Evolutionary conservation across 2,113 vertebrate genomes (phyloP).

Genomic region (Aptenodytes forsteri): DNA sequence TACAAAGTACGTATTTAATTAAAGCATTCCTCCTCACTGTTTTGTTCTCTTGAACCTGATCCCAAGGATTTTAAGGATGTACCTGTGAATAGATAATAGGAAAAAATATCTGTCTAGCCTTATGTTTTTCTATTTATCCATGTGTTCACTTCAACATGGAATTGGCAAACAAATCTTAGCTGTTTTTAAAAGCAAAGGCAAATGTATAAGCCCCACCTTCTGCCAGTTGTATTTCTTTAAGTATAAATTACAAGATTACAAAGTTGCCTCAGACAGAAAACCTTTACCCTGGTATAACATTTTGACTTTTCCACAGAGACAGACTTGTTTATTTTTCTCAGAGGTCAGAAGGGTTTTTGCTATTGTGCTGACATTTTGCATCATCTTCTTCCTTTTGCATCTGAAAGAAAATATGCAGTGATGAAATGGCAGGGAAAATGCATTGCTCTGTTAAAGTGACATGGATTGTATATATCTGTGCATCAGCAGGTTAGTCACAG

Average conservation of each 20-base stretch:
- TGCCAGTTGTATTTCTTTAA: not conserved
- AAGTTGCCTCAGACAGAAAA: not conserved
- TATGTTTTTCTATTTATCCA: not conserved
- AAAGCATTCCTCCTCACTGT: not conserved
- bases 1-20: not conserved
- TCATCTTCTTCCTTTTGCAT: not conserved
- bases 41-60: not conserved
- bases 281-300: not conserved
- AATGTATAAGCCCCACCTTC: not conserved
- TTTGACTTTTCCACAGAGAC: not conserved
- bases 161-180: not conserved
- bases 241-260: not conserved
- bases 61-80: not conserved
- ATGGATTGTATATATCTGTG: not conserved
- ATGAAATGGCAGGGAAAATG: not conserved
- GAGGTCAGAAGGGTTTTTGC: not conserved
- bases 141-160: not conserved
- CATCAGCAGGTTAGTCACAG: not conserved
- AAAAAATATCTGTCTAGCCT: not conserved
- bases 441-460: not conserved
- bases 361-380: not conserved
- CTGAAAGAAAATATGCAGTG: not conserved
- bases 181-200: not conserved
- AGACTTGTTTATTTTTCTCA: not conserved
- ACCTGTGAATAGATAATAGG: not conserved